phyloP scores from a whole-genome alignment of 1,140 invertebrate species.

The Vollenhovia emeryi region DNA sequence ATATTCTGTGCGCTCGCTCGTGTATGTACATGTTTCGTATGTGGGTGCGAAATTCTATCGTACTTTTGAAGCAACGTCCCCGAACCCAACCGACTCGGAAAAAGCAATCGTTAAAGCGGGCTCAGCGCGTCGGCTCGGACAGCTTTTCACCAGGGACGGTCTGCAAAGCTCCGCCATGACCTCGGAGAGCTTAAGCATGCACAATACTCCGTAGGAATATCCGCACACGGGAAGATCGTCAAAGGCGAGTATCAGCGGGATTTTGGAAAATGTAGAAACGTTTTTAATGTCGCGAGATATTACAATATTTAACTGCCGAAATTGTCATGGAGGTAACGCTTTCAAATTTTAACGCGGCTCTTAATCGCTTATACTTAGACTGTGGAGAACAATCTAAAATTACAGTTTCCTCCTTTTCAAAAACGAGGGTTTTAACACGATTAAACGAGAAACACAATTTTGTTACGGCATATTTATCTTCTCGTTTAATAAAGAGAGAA shows the following conservation, averaged over 20 bases:
- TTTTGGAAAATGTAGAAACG: background rate
- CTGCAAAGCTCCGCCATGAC: constrained; percentile 57
- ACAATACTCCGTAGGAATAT: constrained; percentile 33
- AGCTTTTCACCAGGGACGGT: constrained; percentile 58
- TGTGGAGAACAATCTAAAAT: background rate
- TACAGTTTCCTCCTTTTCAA: background rate
- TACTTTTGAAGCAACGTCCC: constrained; percentile 62
- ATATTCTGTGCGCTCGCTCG: background rate
- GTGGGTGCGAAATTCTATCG: constrained; percentile 49
- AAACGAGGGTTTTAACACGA: background rate
- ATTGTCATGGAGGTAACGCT: background rate
- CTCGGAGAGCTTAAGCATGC: constrained; percentile 54
- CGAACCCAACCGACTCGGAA: constrained; percentile 46
- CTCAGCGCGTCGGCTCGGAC: constrained; percentile 57
- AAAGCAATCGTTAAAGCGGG: constrained; percentile 68
- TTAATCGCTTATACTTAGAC: background rate
- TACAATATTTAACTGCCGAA: background rate
- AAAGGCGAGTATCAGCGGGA: constrained; percentile 8
- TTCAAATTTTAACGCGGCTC: background rate
- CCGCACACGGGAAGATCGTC: constrained; percentile 44
- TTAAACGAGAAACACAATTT: background rate
- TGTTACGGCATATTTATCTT: background rate
- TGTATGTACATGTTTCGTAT: background rate
- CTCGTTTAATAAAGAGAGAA: background rate
- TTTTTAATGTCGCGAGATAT: background rate